Evolutionary conservation across 2,113 vertebrate species (phyloP).

Genomic region (Mastomys coucha): DNA sequence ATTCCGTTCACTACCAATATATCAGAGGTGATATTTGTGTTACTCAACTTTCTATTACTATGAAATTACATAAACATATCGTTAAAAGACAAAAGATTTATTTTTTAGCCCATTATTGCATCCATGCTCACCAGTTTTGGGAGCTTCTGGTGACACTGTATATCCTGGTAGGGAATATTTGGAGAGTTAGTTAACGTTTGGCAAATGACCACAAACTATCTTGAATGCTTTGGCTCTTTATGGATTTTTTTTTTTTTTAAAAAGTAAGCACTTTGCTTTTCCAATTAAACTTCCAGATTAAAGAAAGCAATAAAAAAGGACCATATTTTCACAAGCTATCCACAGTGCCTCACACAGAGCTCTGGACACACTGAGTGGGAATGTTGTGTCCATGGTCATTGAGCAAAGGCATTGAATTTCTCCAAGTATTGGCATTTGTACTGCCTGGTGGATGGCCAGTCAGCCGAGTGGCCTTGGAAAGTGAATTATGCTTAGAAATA

Average conservation of each 20-base stretch:
- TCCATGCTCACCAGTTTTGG: not conserved
- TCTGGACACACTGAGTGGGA: not conserved
- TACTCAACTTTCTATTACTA: not conserved
- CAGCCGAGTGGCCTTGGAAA: conserved; percentile 46
- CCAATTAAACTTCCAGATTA: conserved; percentile 18
- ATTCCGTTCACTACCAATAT: not conserved
- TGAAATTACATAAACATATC: not conserved
- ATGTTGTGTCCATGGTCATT: not conserved
- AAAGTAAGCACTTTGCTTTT: conserved; percentile 25
- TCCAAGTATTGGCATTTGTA: not conserved
- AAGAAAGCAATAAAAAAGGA: not conserved
- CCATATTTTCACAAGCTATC: conserved; percentile 1
- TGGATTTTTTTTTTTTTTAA: conserved; percentile 27
- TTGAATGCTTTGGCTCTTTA: conserved; percentile 25
- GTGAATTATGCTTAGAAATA: conserved; percentile 77
- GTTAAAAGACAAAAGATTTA: not conserved
- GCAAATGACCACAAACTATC: conserved; percentile 57
- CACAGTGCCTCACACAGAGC: not conserved
- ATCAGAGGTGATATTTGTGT: not conserved
- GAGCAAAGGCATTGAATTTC: conserved; percentile 38
- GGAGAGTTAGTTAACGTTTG: conserved; percentile 57
- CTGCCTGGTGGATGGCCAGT: conserved; percentile 64
- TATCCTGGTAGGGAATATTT: not conserved
- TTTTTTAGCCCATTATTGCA: not conserved
- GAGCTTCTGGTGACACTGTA: not conserved